Conservation (phyloP, 2,113 vertebrate genomes). For the Camelus dromedarius region DNA sequence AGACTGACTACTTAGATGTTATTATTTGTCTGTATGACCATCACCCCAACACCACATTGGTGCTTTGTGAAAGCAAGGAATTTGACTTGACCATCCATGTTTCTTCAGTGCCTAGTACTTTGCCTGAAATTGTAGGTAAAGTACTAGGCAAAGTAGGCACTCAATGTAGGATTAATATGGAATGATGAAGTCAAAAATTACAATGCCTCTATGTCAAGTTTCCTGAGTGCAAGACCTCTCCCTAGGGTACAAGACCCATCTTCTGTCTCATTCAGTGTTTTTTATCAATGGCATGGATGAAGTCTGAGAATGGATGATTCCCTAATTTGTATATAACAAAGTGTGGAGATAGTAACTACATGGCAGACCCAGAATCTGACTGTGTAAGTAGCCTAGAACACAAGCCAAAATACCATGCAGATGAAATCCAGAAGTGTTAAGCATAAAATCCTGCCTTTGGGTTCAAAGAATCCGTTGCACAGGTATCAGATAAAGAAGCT, state of each 20-base stretch:
- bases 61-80: neutral
- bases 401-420: constrained; percentile 29
- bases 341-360: neutral
- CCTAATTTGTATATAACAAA: constrained; percentile 25
- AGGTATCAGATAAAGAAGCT: neutral
- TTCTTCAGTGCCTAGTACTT: neutral
- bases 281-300: neutral
- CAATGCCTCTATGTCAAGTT: neutral
- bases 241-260: neutral
- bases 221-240: neutral
- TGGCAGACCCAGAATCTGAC: neutral
- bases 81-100: neutral
- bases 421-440: neutral
- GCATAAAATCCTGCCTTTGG: neutral
- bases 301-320: neutral
- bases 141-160: neutral
- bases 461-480: constrained; percentile 17
- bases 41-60: neutral
- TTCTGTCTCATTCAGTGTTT: neutral
- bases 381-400: neutral
- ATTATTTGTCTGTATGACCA: neutral
- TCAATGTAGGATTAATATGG: neutral
- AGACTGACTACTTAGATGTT: neutral
- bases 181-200: neutral
- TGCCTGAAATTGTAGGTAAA: neutral